Base-by-base conservation (phyloP, 1,140 invertebrate species). In the Apis cerana region DNA sequence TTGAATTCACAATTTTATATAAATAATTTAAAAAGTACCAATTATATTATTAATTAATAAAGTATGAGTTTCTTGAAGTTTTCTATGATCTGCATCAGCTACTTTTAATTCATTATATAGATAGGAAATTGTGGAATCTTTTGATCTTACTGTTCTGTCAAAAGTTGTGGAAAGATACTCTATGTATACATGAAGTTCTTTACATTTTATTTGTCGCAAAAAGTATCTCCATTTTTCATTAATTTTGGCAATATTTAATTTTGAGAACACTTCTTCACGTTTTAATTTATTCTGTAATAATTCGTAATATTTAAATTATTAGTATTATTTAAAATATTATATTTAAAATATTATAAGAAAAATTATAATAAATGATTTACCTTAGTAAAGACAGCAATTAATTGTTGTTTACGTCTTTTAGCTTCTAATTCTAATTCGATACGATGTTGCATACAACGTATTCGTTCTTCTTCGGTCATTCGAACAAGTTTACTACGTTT, bases 151-250 rank as follows among this genome's bases (percentile, higher is more conserved):
- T 12, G 95, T 90, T 83, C 94, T 94, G 83, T 96, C 95, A 89
- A 97, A 97, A 80, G 94, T 95, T 67, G 92, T 86, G 88, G 94
- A 94, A 81, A 96, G 91, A 87, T 95, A 96, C 90, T 96, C 93
- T 10, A 97, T 95, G 72, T 97, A 95, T 17, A 95, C 91, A 52
- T 96, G 95, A 91, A 97, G 94, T 89, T 97, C 96, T 65, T 95
- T 95, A 83, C 96, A 96, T 94, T 97, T 97, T 67, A 96, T 95
- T 92, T 95, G 95, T 11, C 97, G 94, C 71, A 98, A 93, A 82
- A 97, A 95, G 65, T 95, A 96, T 75, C 97, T 95, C 97, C 97
- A 97, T 90, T 97, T 96, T 93, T 97, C 96, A 90, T 97, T 97
- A 27, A 98, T 96, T 94, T 98, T 98, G 0, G 97, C 97, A 82